These are phyloP conservation scores for Euborellia annulipes DNA, from an alignment of 1,140 invertebrate species.

Conservation along the genomic window DNA sequence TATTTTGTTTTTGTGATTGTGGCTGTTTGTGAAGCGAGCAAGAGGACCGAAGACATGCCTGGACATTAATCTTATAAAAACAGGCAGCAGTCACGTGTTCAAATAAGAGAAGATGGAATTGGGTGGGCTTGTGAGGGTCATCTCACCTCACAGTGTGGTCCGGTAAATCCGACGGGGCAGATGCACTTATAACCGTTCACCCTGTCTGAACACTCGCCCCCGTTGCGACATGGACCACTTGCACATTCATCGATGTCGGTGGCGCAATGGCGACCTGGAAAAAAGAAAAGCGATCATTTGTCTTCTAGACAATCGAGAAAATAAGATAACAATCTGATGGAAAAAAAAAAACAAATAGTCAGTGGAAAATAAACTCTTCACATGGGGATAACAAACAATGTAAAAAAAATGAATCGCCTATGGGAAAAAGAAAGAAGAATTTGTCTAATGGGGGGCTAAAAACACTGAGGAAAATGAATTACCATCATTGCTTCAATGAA, in stretches of 20 bases:
- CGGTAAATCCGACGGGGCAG: slow-evolving; percentile 66
- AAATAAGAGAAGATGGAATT: too few relatives aligned
- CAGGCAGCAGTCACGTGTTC: neutral
- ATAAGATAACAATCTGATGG: too few relatives aligned
- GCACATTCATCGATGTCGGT: slow-evolving; percentile 57
- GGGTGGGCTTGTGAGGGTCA: too few relatives aligned
- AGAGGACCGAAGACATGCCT: neutral
- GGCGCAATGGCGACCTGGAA: slow-evolving; percentile 41
- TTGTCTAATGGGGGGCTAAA: too few relatives aligned
- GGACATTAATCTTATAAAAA: too few relatives aligned
- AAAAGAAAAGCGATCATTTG: slow-evolving; percentile 20
- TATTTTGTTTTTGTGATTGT: too few relatives aligned
- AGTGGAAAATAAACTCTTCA: neutral
- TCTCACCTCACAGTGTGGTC: slow-evolving; percentile 57
- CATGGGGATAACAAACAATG: neutral
- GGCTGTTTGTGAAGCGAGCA: too few relatives aligned
- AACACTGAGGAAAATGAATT: too few relatives aligned
- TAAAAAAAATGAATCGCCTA: slow-evolving; percentile 2
- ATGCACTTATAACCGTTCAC: slow-evolving; percentile 68
- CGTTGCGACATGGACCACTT: slow-evolving; percentile 65
- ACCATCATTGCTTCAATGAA: too few relatives aligned
- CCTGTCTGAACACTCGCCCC: slow-evolving; percentile 66
- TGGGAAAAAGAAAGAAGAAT: slow-evolving; percentile 1
- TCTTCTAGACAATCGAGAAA: too few relatives aligned
- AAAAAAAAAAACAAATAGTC: too few relatives aligned